Base-by-base conservation (phyloP, 2,888 invertebrate genomes). In the Drosophila infuscata region DNA sequence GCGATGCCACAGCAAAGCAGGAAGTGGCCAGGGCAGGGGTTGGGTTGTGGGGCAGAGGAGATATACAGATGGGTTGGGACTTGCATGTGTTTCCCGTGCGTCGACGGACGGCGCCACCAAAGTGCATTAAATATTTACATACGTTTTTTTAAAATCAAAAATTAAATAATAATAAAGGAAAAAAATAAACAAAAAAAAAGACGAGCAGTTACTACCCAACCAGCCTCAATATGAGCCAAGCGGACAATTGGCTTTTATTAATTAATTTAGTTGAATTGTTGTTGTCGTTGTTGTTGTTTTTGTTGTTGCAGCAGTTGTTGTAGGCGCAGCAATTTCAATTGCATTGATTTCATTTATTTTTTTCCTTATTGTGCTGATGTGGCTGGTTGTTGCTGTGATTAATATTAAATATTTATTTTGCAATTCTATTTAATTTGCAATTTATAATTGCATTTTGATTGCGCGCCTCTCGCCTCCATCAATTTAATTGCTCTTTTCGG, bases 381-480 rank as follows among this genome's bases (percentile, higher is more conserved):
- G 63, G 48, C 52, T 51, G 11, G 11, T 52, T 66, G 30, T 54
- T 61, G 54, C 67, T 78, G 62, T 72, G 82, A 81, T 83, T 86
- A 79, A 83, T 83, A 87, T 87, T 86, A 88, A 90, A 87, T 87
- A 89, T 87, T 87, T 87, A 90, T 88, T 86, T 86, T 82, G 73
- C 78, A 76, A 83, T 88, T 88, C 70, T 77, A 88, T 87, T 89
- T 90, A 82, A 86, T 86, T 89, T 90, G 76, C 86, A 76, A 83
- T 90, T 74, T 76, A 80, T 83, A 88, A 83, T 83, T 89, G 82
- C 85, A 82, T 85, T 87, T 81, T 72, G 85, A 87, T 87, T 77
- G 88, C 75, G 70, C 66, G 3, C 33, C 30, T 12, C 32, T 20
- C 52, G 36, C 53, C 67, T 48, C 49, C 62, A 71, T 68, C 80